Evolutionary conservation across 2,888 invertebrate genomes (phyloP).

Genomic region (Chironomus tentans): DNA sequence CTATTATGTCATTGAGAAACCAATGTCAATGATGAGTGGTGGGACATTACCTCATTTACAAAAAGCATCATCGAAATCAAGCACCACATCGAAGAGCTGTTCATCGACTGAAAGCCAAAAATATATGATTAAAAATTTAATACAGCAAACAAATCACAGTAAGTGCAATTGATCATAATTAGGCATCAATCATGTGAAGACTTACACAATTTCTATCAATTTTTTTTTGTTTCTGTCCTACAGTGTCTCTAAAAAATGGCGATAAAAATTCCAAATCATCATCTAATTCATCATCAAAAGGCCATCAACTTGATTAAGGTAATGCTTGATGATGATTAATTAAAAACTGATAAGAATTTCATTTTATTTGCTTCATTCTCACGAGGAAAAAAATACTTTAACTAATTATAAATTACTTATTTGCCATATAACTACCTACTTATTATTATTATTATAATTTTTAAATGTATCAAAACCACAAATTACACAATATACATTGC

Average conservation of each 20-base stretch:
- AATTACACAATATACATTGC: not conserved
- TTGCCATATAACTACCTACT: not conserved
- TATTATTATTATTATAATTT: not conserved
- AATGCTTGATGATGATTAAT: not conserved
- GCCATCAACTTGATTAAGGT: slow-evolving; percentile 13
- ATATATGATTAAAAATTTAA: slow-evolving; percentile 31
- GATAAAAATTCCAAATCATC: slow-evolving; percentile 25
- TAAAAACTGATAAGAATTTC: slow-evolving; percentile 1
- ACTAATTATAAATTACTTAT: not conserved
- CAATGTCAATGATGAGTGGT: slow-evolving; percentile 10
- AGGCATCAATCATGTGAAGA: too few relatives aligned
- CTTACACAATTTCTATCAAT: not conserved
- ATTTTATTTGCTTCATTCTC: not conserved
- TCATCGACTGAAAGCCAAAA: slow-evolving; percentile 26
- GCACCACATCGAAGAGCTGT: slow-evolving; percentile 16
- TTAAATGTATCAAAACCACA: not conserved
- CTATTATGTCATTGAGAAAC: slow-evolving; percentile 22
- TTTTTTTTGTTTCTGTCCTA: not conserved
- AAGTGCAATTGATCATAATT: slow-evolving; percentile 25
- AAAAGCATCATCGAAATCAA: slow-evolving; percentile 40
- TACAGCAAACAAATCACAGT: slow-evolving; percentile 43
- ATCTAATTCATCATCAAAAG: slow-evolving; percentile 23
- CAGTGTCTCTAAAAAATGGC: slow-evolving; percentile 24
- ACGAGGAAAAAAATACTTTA: not conserved
- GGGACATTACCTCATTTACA: slow-evolving; percentile 41